These are phyloP conservation scores for Eriocheir sinensis DNA, from an alignment of 1,140 invertebrate genomes.

Conservation along the genomic window DNA sequence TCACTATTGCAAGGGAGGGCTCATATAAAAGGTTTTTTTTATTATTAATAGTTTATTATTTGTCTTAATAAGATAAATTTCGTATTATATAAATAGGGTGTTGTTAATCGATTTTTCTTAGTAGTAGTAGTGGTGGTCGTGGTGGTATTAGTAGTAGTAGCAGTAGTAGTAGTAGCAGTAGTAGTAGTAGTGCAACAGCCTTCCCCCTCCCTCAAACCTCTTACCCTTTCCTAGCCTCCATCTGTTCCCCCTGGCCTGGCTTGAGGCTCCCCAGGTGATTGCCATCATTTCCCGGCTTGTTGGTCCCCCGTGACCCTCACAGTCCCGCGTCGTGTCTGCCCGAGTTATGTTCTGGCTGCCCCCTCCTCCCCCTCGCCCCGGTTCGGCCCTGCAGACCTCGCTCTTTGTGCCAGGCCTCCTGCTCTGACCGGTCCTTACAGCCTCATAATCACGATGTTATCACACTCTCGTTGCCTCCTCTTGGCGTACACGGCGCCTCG, in stretches of 20 bases:
- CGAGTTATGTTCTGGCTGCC: slow-evolving; percentile 52
- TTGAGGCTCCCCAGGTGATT: slow-evolving; percentile 56
- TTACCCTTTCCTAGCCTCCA: not conserved
- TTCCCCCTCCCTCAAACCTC: not conserved
- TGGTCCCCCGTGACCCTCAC: slow-evolving; percentile 70
- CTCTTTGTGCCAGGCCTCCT: not conserved
- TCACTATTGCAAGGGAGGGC: too few species aligned
- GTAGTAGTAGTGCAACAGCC: too few species aligned
- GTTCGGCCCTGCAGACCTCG: not conserved
- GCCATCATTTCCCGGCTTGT: slow-evolving; percentile 73
- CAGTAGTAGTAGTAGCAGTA: too few species aligned
- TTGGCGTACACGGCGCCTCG: not conserved
- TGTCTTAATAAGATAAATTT: too few species aligned
- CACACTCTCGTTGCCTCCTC: not conserved
- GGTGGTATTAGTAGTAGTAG: too few species aligned
- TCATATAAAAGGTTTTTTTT: too few species aligned
- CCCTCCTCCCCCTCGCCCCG: not conserved
- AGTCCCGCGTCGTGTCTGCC: slow-evolving; percentile 48
- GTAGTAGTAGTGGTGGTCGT: not conserved
- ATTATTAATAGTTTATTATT: too few species aligned
- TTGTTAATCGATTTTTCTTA: too few species aligned
- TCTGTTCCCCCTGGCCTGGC: not conserved
- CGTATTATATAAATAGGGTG: too few species aligned
- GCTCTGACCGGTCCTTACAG: not conserved
- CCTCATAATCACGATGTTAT: slow-evolving; percentile 3